Percentiles rank a stretch among this genome's conserved stretches.
Conservation (phyloP, 2,797 vertebrate genomes). For the Anguilla marmorata region DNA sequence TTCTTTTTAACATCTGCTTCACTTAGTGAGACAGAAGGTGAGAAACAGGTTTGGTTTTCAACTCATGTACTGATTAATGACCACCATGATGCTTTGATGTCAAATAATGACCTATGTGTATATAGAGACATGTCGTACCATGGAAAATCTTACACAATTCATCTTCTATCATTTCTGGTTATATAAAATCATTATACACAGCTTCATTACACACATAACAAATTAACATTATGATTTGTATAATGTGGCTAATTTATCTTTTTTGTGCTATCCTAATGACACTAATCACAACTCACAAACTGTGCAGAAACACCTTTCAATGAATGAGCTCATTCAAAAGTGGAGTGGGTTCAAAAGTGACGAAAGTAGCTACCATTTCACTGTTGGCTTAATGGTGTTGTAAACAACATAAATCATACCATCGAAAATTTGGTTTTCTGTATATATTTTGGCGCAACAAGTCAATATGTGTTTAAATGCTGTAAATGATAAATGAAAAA, state of each 20-base stretch:
- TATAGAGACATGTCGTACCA: background rate
- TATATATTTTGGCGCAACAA: background rate
- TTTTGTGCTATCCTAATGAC: background rate
- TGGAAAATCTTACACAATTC: background rate
- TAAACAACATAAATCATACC: background rate
- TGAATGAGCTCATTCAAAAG: background rate
- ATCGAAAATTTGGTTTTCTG: background rate
- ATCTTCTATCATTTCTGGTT: background rate
- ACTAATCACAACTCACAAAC: background rate
- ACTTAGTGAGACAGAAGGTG: background rate
- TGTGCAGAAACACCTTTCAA: background rate
- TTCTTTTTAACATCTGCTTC: background rate
- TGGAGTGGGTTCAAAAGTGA: background rate
- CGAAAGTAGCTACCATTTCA: background rate
- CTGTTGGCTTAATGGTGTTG: background rate
- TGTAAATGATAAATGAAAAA: background rate
- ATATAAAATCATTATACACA: background rate
- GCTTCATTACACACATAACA: constrained; percentile 2
- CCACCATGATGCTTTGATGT: background rate
- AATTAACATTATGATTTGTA: background rate
- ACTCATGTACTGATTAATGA: background rate
- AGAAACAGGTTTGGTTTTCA: background rate
- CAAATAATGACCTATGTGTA: background rate
- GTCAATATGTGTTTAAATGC: background rate
- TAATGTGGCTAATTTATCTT: constrained; percentile 4